Conservation (phyloP, 2,797 vertebrate species). For the Helarctos malayanus region DNA sequence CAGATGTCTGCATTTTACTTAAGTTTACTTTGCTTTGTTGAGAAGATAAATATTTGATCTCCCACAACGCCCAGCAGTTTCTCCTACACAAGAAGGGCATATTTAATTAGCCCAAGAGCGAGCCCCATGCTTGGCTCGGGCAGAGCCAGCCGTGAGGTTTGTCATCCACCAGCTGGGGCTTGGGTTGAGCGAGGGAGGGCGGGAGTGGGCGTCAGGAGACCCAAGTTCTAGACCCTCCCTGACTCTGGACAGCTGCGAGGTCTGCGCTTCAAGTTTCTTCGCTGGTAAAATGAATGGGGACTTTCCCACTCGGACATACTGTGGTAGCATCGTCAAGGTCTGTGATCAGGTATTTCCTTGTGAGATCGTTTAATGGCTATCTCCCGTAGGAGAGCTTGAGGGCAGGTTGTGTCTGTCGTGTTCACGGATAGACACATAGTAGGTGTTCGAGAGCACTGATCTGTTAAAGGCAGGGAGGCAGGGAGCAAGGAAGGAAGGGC, state of each 20-base stretch:
- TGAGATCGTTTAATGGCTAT: neutral
- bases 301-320: neutral
- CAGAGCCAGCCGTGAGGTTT: neutral
- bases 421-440: neutral
- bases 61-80: neutral
- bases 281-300: neutral
- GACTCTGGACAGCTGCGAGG: neutral
- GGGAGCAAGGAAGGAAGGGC: neutral
- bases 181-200: neutral
- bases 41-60: slow-evolving; percentile 46
- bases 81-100: neutral
- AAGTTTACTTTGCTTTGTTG: neutral
- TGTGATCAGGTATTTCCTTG: neutral
- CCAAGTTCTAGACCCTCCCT: neutral
- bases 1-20: neutral
- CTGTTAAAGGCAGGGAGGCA: neutral
- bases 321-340: neutral
- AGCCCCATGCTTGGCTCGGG: neutral
- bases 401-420: neutral
- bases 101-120: neutral
- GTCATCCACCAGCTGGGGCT: neutral
- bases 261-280: neutral
- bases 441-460: neutral
- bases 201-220: neutral
- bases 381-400: neutral